phyloP scores from a whole-genome alignment of 1,140 invertebrate genomes.

The Orius insidiosus region DNA sequence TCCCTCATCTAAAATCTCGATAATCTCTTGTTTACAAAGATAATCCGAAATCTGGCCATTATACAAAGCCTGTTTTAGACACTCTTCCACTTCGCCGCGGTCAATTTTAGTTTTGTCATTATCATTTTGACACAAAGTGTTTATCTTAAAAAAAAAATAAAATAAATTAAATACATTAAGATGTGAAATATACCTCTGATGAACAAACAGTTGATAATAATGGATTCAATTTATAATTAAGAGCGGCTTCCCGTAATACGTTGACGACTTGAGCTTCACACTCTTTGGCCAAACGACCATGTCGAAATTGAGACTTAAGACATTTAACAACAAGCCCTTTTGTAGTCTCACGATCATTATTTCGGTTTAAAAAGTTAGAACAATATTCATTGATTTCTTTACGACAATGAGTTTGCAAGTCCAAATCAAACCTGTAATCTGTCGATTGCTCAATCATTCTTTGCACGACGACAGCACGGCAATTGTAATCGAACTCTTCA shows the following conservation, averaged over 20 bases:
- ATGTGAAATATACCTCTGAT: constrained; percentile 30
- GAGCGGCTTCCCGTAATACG: constrained; percentile 66
- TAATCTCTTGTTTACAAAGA: constrained; percentile 63
- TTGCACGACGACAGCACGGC: constrained; percentile 67
- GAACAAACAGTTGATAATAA: constrained; percentile 57
- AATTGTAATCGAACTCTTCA: constrained; percentile 64
- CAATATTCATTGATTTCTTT: constrained; percentile 60
- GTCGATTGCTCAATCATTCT: constrained; percentile 83
- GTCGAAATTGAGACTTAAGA: constrained; percentile 45
- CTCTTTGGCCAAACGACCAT: constrained; percentile 45
- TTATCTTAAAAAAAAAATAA: constrained; percentile 23
- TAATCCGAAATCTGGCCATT: constrained; percentile 50
- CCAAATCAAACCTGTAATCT: constrained; percentile 83
- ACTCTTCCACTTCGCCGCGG: constrained; percentile 57
- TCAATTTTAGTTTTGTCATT: constrained; percentile 35
- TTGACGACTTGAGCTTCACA: constrained; percentile 69
- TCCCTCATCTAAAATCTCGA: constrained; percentile 57
- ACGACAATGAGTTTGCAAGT: constrained; percentile 58
- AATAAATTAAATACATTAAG: neutral
- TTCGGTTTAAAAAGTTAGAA: constrained; percentile 26
- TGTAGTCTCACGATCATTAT: constrained; percentile 34
- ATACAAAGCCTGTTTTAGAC: constrained; percentile 64
- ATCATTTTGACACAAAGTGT: constrained; percentile 29
- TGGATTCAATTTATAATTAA: constrained; percentile 75
- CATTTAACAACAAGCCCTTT: constrained; percentile 35